Evolutionary conservation across 1,140 invertebrate genomes (phyloP).

Genomic region (Spodoptera frugiperda): DNA sequence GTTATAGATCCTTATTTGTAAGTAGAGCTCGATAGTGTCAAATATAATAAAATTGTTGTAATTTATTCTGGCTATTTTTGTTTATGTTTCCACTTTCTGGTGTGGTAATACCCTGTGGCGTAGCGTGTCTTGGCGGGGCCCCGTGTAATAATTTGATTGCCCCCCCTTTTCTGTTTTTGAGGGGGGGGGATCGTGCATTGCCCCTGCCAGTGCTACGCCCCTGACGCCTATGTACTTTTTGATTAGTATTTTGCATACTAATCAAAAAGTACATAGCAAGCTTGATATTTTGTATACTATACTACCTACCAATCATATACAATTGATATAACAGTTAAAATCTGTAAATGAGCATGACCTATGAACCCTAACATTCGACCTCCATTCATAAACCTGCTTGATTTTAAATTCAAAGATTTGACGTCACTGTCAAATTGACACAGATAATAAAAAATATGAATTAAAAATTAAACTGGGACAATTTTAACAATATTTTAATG

Average conservation of each 20-base stretch:
- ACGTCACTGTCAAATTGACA: slow-evolving; percentile 16
- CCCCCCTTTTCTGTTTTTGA: no score
- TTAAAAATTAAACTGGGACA: slow-evolving; percentile 16
- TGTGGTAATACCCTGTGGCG: no score
- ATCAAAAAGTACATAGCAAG: no score
- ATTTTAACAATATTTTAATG: slow-evolving; percentile 5
- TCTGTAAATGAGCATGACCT: neutral
- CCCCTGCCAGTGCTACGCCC: no score
- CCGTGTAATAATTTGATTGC: no score
- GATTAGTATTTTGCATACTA: no score
- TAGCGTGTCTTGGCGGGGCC: no score
- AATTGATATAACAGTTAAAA: no score
- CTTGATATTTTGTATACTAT: no score
- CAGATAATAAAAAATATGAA: slow-evolving; percentile 24
- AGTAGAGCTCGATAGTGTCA: neutral
- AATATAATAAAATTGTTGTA: neutral
- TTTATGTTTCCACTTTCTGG: neutral
- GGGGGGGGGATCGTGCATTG: no score
- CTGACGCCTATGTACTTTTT: no score
- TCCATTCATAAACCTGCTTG: neutral
- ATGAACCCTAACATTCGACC: slow-evolving; percentile 11
- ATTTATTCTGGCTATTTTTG: neutral
- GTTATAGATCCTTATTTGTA: slow-evolving; percentile 1
- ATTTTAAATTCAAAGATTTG: neutral
- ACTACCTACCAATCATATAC: no score